Percentiles rank a stretch among this genome's conserved stretches.
Evolutionary conservation across 2,113 vertebrate species (phyloP).

Genomic region (Serilophus lunatus): DNA sequence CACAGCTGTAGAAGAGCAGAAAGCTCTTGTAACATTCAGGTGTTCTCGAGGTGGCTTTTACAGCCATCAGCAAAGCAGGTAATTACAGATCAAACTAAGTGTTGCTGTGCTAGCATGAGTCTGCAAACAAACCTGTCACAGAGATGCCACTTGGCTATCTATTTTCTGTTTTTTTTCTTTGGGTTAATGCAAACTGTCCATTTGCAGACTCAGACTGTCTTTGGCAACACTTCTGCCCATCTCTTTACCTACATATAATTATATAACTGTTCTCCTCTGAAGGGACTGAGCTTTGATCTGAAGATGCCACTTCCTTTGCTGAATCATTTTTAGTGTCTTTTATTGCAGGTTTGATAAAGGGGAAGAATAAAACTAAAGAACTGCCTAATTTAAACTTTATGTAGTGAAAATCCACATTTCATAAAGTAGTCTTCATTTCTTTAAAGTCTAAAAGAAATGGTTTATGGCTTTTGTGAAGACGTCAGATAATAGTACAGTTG

Average conservation of each 20-base stretch:
- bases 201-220: neutral
- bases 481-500: neutral
- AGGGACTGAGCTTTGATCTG: neutral
- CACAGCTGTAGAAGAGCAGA: neutral
- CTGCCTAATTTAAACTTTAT: neutral
- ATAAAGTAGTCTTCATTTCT: neutral
- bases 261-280: neutral
- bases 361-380: neutral
- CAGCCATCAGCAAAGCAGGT: neutral
- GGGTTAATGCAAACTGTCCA: neutral
- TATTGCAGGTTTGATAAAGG: neutral
- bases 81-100: neutral
- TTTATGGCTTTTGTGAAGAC: neutral
- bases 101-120: neutral
- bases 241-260: neutral
- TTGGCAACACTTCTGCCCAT: neutral
- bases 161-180: neutral
- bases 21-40: neutral
- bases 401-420: neutral
- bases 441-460: neutral
- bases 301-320: neutral
- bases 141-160: neutral
- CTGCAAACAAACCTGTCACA: neutral
- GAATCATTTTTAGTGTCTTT: neutral
- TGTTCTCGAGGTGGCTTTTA: rapidly evolving